These are phyloP conservation scores for Ramphastos sulfuratus DNA, from an alignment of 2,113 vertebrate genomes.

Conservation along the genomic window DNA sequence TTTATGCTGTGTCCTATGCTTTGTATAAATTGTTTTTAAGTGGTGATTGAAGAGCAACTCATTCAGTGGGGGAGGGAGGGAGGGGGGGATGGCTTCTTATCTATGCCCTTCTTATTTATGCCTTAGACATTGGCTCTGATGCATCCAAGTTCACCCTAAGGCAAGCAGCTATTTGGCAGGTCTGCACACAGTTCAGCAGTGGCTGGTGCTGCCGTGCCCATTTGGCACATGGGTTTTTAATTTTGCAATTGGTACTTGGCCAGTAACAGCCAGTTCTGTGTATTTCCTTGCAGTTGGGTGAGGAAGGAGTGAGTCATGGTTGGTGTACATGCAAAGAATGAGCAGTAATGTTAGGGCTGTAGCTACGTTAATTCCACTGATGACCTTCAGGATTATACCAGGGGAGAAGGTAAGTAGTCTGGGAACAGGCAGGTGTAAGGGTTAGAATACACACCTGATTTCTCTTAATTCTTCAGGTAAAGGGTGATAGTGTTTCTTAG, in stretches of 20 bases:
- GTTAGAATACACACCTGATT: not conserved
- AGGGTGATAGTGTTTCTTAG: not conserved
- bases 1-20: not conserved
- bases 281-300: not conserved
- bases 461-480: not conserved
- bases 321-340: not conserved
- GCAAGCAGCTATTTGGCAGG: not conserved
- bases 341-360: fast-evolving
- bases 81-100: not conserved
- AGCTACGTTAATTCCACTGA: not conserved
- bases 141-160: not conserved
- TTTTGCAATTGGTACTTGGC: constrained; percentile 6
- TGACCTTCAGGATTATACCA: not conserved
- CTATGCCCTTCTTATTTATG: not conserved
- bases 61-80: not conserved
- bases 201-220: not conserved
- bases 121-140: not conserved
- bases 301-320: not conserved
- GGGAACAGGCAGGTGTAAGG: not conserved
- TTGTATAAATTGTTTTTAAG: not conserved
- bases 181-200: not conserved
- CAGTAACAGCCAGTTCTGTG: constrained; percentile 2
- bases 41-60: not conserved
- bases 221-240: constrained; percentile 32
- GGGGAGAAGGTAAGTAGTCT: fast-evolving